Conservation (phyloP, 2,797 vertebrate genomes). For the Centropyge bicolor region DNA sequence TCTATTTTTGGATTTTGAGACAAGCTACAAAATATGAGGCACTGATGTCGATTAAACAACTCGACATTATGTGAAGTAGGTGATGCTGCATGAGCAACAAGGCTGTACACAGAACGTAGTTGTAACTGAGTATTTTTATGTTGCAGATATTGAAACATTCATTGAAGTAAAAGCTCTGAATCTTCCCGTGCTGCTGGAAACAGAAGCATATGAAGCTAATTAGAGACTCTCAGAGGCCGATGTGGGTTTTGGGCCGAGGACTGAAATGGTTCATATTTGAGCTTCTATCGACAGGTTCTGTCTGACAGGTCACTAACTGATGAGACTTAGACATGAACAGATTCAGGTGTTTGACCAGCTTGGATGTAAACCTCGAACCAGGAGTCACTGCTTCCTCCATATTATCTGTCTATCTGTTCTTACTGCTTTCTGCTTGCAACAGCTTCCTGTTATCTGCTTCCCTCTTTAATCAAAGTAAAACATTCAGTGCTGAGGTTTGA, state of each 20-base stretch:
- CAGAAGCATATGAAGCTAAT: not conserved
- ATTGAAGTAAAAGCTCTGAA: not conserved
- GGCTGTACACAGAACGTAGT: not conserved
- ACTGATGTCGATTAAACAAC: no score
- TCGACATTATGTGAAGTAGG: no score
- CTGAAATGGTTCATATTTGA: slow-evolving; percentile 5
- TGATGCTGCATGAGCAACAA: no score
- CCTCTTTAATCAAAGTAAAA: not conserved
- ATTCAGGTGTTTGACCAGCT: not conserved
- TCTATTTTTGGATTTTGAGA: no score
- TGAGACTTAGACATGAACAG: not conserved
- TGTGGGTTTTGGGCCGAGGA: no score
- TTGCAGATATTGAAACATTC: not conserved
- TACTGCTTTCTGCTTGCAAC: not conserved
- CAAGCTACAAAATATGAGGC: no score
- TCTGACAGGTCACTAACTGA: slow-evolving; percentile 2
- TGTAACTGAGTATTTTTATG: not conserved
- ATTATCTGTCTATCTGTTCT: not conserved
- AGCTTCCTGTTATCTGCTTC: not conserved
- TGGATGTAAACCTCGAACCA: no score
- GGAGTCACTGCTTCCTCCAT: not conserved
- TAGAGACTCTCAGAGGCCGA: no score
- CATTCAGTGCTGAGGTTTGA: not conserved
- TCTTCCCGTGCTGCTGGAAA: not conserved
- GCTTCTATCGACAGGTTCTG: not conserved